Conservation (phyloP, 2,888 invertebrate species). For the Chrysolina americana region DNA sequence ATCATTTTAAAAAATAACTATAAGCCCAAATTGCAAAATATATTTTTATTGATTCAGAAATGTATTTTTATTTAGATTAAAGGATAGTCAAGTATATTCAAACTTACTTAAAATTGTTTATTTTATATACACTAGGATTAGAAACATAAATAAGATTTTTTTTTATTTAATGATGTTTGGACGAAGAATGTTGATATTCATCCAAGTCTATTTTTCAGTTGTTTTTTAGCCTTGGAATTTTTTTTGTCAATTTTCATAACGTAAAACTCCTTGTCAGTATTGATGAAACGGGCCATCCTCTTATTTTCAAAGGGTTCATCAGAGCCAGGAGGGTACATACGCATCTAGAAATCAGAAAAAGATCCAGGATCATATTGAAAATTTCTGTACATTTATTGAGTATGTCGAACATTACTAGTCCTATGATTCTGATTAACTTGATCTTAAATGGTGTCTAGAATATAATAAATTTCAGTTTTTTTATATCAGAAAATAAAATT, state of each 20-base stretch:
- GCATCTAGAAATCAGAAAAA: conserved; percentile 72
- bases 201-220: conserved; percentile 41
- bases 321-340: conserved; percentile 78
- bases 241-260: conserved; percentile 59
- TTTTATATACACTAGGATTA: conserved; percentile 4
- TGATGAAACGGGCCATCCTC: conserved; percentile 71
- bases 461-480: too few species aligned
- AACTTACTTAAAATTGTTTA: background rate
- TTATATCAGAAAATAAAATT: too few species aligned
- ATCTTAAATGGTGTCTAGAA: too few species aligned
- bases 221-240: conserved; percentile 45
- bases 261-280: conserved; percentile 69
- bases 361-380: background rate
- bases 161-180: too few species aligned
- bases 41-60: conserved; percentile 11
- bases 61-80: too few species aligned
- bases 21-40: background rate
- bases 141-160: background rate
- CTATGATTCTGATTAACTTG: too few species aligned
- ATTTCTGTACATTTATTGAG: background rate
- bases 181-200: background rate
- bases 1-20: conserved; percentile 1
- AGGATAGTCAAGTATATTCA: too few species aligned
- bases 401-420: background rate
- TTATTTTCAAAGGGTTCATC: conserved; percentile 72